These are phyloP conservation scores for Drosophila busckii DNA, from an alignment of 1,140 invertebrate species.

Conservation along the genomic window DNA sequence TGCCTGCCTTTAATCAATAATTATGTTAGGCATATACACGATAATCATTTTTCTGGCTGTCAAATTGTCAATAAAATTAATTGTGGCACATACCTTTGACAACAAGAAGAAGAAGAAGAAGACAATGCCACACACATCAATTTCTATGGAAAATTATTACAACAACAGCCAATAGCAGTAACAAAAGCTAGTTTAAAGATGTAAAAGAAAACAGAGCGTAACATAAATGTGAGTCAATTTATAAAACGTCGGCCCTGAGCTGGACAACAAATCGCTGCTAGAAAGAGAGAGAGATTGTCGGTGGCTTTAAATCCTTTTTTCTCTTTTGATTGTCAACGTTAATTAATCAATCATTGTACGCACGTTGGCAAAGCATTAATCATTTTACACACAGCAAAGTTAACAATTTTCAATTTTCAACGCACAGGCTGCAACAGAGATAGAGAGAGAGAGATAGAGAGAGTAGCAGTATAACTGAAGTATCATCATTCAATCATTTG, in stretches of 20 bases:
- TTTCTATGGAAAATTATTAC: slow-evolving; percentile 71
- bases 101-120: too few relatives aligned
- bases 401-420: slow-evolving; percentile 37
- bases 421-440: background rate
- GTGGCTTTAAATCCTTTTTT: slow-evolving; percentile 42
- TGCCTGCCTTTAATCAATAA: too few relatives aligned
- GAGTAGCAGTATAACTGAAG: too few relatives aligned
- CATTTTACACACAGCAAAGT: slow-evolving; percentile 55
- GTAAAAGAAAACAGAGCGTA: slow-evolving; percentile 55
- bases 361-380: slow-evolving; percentile 59
- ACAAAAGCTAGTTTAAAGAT: slow-evolving; percentile 24
- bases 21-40: too few relatives aligned
- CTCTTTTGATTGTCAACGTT: slow-evolving; percentile 63
- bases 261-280: slow-evolving; percentile 56
- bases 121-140: slow-evolving; percentile 44
- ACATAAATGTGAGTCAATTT: slow-evolving; percentile 70
- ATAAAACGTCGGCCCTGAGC: slow-evolving; percentile 57
- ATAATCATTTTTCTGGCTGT: slow-evolving; percentile 61
- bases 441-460: too few relatives aligned
- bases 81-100: slow-evolving; percentile 54
- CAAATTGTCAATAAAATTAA: slow-evolving; percentile 56
- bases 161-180: slow-evolving; percentile 19
- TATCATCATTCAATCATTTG: slow-evolving; percentile 28
- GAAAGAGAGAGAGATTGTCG: slow-evolving; percentile 49
- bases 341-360: slow-evolving; percentile 74